A percentile compares a stretch with the other conserved stretches of the same genome.
Conservation (phyloP, 2,113 vertebrate genomes). For the Vicugna pacos region DNA sequence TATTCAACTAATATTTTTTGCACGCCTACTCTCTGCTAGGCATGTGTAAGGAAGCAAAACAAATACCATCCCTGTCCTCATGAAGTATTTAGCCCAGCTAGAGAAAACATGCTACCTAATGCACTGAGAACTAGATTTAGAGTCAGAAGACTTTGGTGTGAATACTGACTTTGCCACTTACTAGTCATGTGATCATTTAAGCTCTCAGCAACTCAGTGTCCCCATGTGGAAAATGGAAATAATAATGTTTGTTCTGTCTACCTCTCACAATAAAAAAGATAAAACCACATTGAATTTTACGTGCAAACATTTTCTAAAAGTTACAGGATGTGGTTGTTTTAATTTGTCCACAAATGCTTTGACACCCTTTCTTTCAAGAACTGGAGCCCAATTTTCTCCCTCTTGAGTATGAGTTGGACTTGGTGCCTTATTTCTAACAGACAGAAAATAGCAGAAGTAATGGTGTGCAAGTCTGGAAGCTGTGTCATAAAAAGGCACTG, state of each 20-base stretch:
- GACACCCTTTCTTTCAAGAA: neutral
- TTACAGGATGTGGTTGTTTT: neutral
- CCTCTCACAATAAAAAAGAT: neutral
- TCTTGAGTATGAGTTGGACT: neutral
- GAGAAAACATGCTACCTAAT: neutral
- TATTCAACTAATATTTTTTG: conserved; percentile 50
- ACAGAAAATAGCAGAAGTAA: neutral
- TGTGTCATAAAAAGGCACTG: neutral
- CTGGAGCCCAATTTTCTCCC: neutral
- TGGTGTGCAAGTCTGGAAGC: neutral
- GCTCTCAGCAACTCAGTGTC: neutral
- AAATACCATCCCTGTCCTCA: neutral
- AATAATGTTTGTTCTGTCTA: neutral
- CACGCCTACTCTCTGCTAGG: neutral
- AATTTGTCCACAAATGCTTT: neutral
- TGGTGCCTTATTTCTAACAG: neutral
- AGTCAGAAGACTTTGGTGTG: neutral
- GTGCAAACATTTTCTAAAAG: conserved; percentile 29
- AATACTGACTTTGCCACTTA: neutral
- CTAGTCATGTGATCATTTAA: neutral
- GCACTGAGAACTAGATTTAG: neutral
- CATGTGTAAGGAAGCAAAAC: neutral
- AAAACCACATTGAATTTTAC: neutral
- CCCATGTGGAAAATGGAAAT: neutral
- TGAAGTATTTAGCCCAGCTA: neutral